phyloP scores from a whole-genome alignment of 2,113 vertebrate species.

The Fregetta grallaria region DNA sequence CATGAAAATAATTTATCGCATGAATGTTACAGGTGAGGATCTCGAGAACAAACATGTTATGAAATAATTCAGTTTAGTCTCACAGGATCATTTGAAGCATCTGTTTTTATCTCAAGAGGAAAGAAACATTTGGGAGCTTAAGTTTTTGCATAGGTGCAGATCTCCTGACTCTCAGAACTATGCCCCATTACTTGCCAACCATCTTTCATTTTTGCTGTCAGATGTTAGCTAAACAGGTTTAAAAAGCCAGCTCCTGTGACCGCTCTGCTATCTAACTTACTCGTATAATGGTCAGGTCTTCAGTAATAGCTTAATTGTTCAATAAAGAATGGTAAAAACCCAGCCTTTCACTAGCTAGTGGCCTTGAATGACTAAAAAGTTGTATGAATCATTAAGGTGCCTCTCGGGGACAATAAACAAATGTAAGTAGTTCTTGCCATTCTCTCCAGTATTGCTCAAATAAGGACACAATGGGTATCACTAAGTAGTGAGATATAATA shows the following conservation, averaged over 20 bases:
- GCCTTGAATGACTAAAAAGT: background rate
- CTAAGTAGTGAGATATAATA: background rate
- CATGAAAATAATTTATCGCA: background rate
- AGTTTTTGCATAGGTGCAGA: background rate
- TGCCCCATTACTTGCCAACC: background rate
- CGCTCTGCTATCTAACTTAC: background rate
- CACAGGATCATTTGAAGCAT: background rate
- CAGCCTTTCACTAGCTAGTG: background rate
- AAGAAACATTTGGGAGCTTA: background rate
- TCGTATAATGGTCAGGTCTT: background rate
- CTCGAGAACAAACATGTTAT: background rate
- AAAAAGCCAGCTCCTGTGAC: background rate
- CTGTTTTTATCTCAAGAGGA: background rate
- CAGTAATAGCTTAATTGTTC: background rate
- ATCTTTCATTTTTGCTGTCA: background rate
- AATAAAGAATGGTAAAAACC: background rate
- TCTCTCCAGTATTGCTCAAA: background rate
- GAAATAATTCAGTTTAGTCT: background rate
- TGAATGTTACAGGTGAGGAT: background rate
- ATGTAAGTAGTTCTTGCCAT: background rate
- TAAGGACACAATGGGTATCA: background rate
- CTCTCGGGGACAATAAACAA: background rate
- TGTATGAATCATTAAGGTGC: background rate
- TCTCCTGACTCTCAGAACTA: background rate
- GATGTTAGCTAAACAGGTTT: background rate